Conservation (phyloP, 2,888 invertebrate genomes). For the Conus canariensis region DNA sequence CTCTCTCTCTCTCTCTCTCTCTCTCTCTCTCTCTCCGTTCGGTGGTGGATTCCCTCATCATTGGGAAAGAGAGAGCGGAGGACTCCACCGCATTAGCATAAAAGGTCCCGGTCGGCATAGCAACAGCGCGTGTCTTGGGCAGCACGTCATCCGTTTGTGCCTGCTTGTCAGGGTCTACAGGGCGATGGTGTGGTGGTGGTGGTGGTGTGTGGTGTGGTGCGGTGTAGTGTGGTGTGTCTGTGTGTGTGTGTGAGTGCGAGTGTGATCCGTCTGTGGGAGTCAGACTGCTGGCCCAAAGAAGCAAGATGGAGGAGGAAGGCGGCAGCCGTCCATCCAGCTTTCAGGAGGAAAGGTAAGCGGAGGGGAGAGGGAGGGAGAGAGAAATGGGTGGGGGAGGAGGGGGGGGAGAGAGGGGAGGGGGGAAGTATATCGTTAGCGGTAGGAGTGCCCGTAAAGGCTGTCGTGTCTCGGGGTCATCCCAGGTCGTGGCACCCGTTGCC, state of each 20-base stretch:
- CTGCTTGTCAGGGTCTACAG: neutral
- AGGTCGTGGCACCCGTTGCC: neutral
- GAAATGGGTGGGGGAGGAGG: neutral
- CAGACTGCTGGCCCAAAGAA: neutral
- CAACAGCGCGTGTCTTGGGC: constrained; percentile 40
- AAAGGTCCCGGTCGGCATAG: constrained; percentile 40
- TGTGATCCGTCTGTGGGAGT: neutral
- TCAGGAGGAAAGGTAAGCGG: neutral
- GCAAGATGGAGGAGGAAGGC: constrained; percentile 36
- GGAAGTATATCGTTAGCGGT: neutral
- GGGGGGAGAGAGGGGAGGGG: neutral
- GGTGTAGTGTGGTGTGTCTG: neutral
- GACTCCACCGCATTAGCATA: constrained; percentile 31
- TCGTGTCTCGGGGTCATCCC: neutral
- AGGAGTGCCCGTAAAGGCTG: neutral
- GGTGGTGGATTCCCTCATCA: neutral
- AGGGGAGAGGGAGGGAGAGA: neutral
- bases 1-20: neutral
- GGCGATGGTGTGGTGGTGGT: neutral
- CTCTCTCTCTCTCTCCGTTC: neutral
- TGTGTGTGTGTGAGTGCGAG: neutral
- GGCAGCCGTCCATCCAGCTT: neutral
- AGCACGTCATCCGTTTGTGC: constrained; percentile 40
- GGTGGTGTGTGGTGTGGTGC: neutral
- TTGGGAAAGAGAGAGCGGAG: neutral